Evolutionary conservation across 2,888 invertebrate species (phyloP), one percentile per base, ranked within the genome.

Genomic region (Pyrocoelia pectoralis): DNA sequence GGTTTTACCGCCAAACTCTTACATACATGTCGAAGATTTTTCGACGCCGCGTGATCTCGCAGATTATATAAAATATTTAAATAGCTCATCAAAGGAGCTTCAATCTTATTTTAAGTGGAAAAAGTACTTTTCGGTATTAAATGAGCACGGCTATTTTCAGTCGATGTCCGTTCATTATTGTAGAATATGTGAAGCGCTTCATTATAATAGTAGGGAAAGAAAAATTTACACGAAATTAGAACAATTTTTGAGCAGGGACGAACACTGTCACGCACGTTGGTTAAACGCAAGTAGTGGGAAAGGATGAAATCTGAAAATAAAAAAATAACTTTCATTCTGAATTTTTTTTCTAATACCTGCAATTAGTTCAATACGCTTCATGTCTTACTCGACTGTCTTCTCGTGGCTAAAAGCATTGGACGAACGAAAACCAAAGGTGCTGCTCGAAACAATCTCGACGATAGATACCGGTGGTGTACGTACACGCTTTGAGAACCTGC

Each of bases 121-220:
- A 61, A 79, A 77, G 15, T 61, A 84, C 61, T 90, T 85, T 73
- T 73, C 81, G 61, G 81, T 88, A 0, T 54, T 84, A 0, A 89
- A 89, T 69, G 89, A 90, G 71, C 89, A 90, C 73, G 90, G 89
- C 0, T 90, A 88, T 74, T 89, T 89, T 71, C 83, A 85, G 10
- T 83, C 85, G 0, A 77, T 77, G 8, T 87, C 88, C 0, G 81
- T 77, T 54, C 89, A 89, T 72, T 86, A 86, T 64, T 90, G 90
- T 72, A 84, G 89, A 56, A 73, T 88, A 6, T 90, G 90, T 73
- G 86, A 90, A 76, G 89, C 89, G n/a, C 79, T 90, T 10, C 87
- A 88, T 75, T 88, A 86, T 71, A 88, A 89, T 72, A 78, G 80
- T 12, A 77, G 72, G 38, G 59, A 65, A 1, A 50, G 40, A 0